phyloP scores from a whole-genome alignment of 2,888 invertebrate species.

The Scotopteryx bipunctaria region DNA sequence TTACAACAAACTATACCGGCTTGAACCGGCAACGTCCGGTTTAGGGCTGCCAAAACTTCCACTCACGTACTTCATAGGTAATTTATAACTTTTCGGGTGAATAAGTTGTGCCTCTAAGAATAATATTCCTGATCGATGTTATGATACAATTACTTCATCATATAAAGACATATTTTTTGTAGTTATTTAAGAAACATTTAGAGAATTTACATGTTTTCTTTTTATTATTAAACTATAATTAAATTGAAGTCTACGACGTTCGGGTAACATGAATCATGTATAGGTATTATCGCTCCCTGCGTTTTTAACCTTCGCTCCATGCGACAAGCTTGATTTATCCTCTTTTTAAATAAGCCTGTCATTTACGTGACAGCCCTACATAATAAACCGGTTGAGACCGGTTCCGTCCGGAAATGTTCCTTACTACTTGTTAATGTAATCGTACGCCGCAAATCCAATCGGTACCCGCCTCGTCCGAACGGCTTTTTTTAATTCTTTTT shows the following conservation, averaged over 20 bases:
- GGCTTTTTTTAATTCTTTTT: slow-evolving; percentile 34
- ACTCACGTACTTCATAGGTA: slow-evolving; percentile 23
- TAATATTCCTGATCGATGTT: slow-evolving; percentile 24
- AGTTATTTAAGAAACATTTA: too few species aligned
- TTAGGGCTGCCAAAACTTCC: slow-evolving; percentile 47
- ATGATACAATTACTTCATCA: slow-evolving; percentile 12
- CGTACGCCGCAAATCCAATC: slow-evolving; percentile 68
- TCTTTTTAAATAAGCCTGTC: too few species aligned
- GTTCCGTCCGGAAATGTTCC: slow-evolving; percentile 66
- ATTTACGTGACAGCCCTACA: slow-evolving; percentile 30
- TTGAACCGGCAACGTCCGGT: slow-evolving; percentile 45
- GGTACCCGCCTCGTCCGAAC: slow-evolving; percentile 36
- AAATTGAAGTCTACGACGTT: too few species aligned
- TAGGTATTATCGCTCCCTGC: too few species aligned
- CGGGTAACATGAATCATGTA: too few species aligned
- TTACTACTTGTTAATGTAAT: slow-evolving; percentile 73
- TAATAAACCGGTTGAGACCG: slow-evolving; percentile 65
- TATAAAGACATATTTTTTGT: too few species aligned
- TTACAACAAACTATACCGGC: slow-evolving; percentile 57
- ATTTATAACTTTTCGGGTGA: slow-evolving; percentile 23
- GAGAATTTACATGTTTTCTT: too few species aligned
- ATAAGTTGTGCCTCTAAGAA: slow-evolving; percentile 16
- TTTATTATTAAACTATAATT: too few species aligned
- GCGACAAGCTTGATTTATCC: too few species aligned
- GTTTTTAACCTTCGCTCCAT: too few species aligned